Conservation (phyloP, 2,888 invertebrate species). For the Laothoe populi region DNA sequence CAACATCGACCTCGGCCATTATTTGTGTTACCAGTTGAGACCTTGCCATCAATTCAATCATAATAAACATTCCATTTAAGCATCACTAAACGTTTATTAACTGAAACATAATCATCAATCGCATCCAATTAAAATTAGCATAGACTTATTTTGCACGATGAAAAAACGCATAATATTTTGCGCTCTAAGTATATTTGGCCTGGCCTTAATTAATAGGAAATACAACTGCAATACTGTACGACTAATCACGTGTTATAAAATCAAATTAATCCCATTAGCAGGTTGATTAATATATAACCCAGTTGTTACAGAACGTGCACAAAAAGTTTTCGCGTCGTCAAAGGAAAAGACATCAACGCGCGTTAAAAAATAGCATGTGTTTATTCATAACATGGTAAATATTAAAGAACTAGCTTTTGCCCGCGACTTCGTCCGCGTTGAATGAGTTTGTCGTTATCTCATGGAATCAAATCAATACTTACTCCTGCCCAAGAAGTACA, state of each 20-base stretch:
- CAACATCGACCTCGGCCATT: conserved; percentile 24
- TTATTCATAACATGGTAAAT: conserved; percentile 14
- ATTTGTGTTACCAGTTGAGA: conserved; percentile 11
- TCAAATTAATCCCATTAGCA: conserved; percentile 28
- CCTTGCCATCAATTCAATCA: conserved; percentile 28
- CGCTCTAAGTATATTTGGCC: conserved; percentile 11
- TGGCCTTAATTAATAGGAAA: conserved; percentile 29
- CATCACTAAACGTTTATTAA: conserved; percentile 19
- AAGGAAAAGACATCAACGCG: conserved; percentile 60
- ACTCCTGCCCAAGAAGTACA: too few relatives aligned
- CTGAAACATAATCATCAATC: neutral
- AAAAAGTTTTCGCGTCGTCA: neutral
- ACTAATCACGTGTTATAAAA: conserved; percentile 28
- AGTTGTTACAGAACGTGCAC: neutral
- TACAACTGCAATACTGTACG: conserved; percentile 31
- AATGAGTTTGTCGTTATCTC: too few relatives aligned
- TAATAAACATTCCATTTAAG: conserved; percentile 20
- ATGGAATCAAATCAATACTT: too few relatives aligned
- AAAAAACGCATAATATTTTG: neutral
- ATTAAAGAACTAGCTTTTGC: too few relatives aligned
- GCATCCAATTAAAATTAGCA: conserved; percentile 4
- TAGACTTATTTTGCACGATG: neutral
- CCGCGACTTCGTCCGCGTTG: too few relatives aligned
- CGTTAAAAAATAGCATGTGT: conserved; percentile 26
- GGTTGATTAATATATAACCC: conserved; percentile 1